Conservation (phyloP, 2,888 invertebrate species). For the Orthonevra nobilis region DNA sequence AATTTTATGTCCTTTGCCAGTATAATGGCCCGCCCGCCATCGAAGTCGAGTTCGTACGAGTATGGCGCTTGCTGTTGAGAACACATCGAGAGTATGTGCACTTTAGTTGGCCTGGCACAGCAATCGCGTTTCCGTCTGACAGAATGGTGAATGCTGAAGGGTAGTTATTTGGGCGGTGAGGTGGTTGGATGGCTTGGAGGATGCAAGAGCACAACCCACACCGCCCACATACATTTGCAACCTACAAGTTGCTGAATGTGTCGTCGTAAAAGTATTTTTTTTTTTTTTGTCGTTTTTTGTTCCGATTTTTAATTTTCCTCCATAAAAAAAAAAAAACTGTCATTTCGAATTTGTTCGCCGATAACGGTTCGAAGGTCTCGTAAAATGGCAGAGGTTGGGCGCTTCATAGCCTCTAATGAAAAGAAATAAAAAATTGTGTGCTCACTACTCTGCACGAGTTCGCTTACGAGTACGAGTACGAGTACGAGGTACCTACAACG, state of each 20-base stretch:
- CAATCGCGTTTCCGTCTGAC: conserved; percentile 43
- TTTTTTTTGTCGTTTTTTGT: too few relatives aligned
- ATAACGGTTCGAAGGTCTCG: conserved; percentile 69
- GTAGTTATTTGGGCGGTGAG: background rate
- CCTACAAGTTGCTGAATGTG: conserved; percentile 64
- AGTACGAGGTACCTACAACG: too few relatives aligned
- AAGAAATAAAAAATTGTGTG: conserved; percentile 51
- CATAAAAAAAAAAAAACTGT: conserved; percentile 49
- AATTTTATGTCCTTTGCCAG: conserved; percentile 63
- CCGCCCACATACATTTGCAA: conserved; percentile 19
- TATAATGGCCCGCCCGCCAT: conserved; percentile 47
- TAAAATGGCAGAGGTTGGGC: conserved; percentile 62
- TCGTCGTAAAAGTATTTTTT: conserved; percentile 64
- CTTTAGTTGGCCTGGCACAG: conserved; percentile 52
- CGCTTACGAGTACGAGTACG: too few relatives aligned
- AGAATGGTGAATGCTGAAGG: background rate
- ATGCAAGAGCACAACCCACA: conserved; percentile 2
- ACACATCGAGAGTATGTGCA: too few relatives aligned
- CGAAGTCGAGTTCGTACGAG: conserved; percentile 4
- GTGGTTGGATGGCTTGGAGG: background rate
- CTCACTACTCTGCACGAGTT: background rate
- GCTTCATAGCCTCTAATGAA: conserved; percentile 42
- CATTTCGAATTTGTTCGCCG: conserved; percentile 67
- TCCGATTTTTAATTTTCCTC: conserved; percentile 64
- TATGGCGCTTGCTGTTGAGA: too few relatives aligned